Percentiles rank a stretch among this genome's conserved stretches.
phyloP scores from a whole-genome alignment of 2,888 invertebrate species.

The Cynaeus angustus region DNA sequence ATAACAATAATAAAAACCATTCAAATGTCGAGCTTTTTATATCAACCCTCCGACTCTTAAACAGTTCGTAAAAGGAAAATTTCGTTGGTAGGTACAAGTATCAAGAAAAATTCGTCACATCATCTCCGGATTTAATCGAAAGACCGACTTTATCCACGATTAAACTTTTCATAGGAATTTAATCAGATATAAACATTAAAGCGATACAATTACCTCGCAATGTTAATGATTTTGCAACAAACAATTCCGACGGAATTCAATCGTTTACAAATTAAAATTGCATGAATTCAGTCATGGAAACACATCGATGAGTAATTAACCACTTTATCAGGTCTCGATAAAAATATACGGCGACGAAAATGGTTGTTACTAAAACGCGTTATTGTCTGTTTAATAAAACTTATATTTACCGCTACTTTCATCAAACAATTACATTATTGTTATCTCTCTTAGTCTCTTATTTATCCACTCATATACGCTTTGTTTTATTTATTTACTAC shows the following conservation, averaged over 20 bases:
- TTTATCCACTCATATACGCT: conserved; percentile 28
- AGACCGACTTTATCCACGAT: conserved; percentile 32
- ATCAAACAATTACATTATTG: conserved; percentile 26
- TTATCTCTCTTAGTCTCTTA: conserved; percentile 17
- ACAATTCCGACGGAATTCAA: conserved; percentile 25
- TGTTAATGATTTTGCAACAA: conserved; percentile 41
- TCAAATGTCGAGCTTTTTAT: conserved; percentile 30
- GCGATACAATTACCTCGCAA: conserved; percentile 15
- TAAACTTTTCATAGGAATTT: conserved; percentile 37
- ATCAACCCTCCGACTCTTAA: conserved; percentile 23
- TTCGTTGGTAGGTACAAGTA: neutral
- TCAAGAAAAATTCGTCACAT: conserved; percentile 28
- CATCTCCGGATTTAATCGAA: conserved; percentile 32
- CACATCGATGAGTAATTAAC: conserved; percentile 47
- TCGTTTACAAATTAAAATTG: conserved; percentile 39
- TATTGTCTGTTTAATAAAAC: conserved; percentile 34
- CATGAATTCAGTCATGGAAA: conserved; percentile 22
- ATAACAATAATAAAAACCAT: conserved; percentile 42
- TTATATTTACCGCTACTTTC: conserved; percentile 31
- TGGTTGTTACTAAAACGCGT: conserved; percentile 18
- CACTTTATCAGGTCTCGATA: conserved; percentile 45
- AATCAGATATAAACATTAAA: conserved; percentile 39
- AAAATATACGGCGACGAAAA: conserved; percentile 40
- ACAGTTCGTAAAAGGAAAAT: neutral
- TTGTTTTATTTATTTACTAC: conserved; percentile 32